Evolutionary conservation across 2,888 invertebrate species (phyloP).

Genomic region (Netelia virgata): DNA sequence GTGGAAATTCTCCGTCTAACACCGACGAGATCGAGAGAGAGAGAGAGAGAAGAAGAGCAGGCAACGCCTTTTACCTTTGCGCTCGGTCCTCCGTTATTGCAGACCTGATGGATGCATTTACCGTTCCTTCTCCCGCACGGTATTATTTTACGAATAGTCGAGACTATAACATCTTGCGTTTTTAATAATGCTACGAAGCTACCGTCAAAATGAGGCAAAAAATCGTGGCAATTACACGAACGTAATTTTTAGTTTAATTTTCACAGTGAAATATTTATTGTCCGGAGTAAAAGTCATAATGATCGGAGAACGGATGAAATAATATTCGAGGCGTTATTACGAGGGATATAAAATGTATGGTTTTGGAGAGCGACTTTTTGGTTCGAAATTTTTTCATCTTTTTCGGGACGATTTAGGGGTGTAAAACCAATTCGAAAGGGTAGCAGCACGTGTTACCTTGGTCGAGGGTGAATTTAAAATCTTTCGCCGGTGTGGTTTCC

Average conservation of each 20-base stretch:
- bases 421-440: too few species aligned
- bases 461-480: too few species aligned
- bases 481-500: too few species aligned
- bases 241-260: background rate
- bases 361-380: too few species aligned
- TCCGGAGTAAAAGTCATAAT: background rate
- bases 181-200: conserved; percentile 39
- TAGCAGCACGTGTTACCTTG: too few species aligned
- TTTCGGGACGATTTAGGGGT: too few species aligned
- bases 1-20: conserved; percentile 64
- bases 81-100: conserved; percentile 58
- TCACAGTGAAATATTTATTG: background rate
- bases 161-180: conserved; percentile 22
- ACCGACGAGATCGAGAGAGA: conserved; percentile 35
- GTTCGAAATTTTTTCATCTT: too few species aligned
- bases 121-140: conserved; percentile 27
- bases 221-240: conserved; percentile 28
- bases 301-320: background rate
- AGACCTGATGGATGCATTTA: conserved; percentile 51
- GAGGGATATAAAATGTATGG: too few species aligned
- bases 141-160: conserved; percentile 50
- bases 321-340: background rate
- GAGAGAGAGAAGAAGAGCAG: conserved; percentile 16
- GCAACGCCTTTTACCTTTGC: conserved; percentile 61
- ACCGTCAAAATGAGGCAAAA: conserved; percentile 36